A percentile compares a stretch with the other conserved stretches of the same genome.
These are phyloP conservation scores for Solenodon paradoxus DNA, from an alignment of 2,113 vertebrate genomes.

Conservation along the genomic window DNA sequence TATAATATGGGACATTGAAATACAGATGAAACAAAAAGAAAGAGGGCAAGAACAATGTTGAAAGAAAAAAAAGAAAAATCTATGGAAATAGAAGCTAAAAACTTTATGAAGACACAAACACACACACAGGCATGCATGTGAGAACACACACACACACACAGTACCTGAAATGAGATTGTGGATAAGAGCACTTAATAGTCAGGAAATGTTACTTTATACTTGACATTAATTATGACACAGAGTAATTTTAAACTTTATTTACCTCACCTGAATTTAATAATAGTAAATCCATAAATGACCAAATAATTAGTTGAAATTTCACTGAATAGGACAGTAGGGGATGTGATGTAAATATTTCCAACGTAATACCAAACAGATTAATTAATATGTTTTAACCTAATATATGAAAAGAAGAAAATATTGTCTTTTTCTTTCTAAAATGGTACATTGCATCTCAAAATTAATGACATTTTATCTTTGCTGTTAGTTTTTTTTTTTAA, in stretches of 20 bases:
- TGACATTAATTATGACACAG: background rate
- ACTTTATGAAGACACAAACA: background rate
- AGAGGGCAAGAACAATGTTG: background rate
- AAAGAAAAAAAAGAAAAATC: background rate
- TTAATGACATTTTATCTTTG: background rate
- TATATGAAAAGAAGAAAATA: background rate
- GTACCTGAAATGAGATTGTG: background rate
- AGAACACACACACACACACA: background rate
- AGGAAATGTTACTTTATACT: background rate
- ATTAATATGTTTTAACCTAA: background rate
- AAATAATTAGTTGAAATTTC: background rate
- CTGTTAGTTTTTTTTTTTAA: background rate
- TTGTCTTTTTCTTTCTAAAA: background rate
- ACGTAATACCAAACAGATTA: background rate
- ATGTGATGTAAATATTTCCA: background rate
- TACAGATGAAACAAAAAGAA: background rate
- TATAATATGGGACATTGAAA: background rate
- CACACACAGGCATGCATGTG: background rate
- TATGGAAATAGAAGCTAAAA: background rate
- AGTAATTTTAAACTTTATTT: background rate
- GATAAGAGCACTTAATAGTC: background rate
- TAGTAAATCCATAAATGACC: background rate
- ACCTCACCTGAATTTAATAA: background rate
- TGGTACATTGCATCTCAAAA: background rate
- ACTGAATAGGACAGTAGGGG: background rate